These are phyloP conservation scores for Hanleya hanleyi DNA, from an alignment of 2,888 invertebrate species.

Conservation along the genomic window DNA sequence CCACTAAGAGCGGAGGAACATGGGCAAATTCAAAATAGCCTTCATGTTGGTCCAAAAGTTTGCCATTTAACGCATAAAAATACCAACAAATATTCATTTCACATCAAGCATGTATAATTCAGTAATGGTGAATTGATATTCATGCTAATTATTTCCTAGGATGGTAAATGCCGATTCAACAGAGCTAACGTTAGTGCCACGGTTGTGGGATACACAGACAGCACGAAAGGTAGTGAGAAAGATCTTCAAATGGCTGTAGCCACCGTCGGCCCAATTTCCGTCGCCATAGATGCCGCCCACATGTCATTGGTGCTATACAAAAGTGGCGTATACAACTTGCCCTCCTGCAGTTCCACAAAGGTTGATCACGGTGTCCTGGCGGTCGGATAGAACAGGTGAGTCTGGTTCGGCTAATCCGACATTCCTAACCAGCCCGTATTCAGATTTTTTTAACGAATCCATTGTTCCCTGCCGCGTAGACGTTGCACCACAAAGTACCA, in stretches of 20 bases:
- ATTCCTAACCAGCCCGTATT: too few relatives aligned
- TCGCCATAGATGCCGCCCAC: constrained; percentile 91
- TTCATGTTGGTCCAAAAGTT: too few relatives aligned
- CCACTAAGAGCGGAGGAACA: too few relatives aligned
- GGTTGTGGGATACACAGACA: constrained; percentile 54
- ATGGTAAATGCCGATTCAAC: constrained; percentile 48
- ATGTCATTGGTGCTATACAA: constrained; percentile 68
- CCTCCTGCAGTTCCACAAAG: constrained; percentile 83
- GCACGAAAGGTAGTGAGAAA: constrained; percentile 45
- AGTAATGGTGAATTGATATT: too few relatives aligned
- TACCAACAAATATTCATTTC: background rate
- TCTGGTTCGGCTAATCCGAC: too few relatives aligned
- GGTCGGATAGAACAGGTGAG: constrained; percentile 92
- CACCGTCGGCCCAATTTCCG: constrained; percentile 79
- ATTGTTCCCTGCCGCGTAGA: too few relatives aligned
- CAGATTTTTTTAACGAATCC: too few relatives aligned
- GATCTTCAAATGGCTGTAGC: constrained; percentile 53
- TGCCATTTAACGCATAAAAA: background rate
- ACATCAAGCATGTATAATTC: too few relatives aligned
- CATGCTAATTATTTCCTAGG: constrained; percentile 5
- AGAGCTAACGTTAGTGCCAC: constrained; percentile 43
- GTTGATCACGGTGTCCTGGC: constrained; percentile 90
- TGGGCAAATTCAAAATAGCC: too few relatives aligned
- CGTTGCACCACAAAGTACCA: too few relatives aligned
- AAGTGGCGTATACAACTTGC: constrained; percentile 83